Conservation (phyloP, 2,888 invertebrate genomes). For the Cistogaster globosa region DNA sequence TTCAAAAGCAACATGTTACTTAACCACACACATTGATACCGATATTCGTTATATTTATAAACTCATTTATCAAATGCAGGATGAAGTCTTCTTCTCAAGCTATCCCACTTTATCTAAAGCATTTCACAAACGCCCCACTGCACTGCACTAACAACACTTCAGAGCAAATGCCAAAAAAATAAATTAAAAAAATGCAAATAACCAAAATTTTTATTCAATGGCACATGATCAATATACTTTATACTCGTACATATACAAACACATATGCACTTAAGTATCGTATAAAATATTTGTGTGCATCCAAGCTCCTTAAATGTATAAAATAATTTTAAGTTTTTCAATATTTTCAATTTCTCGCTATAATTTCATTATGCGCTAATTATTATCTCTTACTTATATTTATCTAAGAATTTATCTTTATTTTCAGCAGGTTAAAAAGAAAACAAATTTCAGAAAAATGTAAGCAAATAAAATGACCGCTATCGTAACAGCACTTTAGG, state of each 20-base stretch:
- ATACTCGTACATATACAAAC: slow-evolving; percentile 36
- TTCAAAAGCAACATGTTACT: slow-evolving; percentile 36
- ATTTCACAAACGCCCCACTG: slow-evolving; percentile 58
- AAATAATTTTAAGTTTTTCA: slow-evolving; percentile 39
- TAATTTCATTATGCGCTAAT: slow-evolving; percentile 45
- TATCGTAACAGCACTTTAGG: slow-evolving; percentile 58
- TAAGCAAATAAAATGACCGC: slow-evolving; percentile 50
- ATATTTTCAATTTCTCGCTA: slow-evolving; percentile 19
- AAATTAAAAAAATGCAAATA: slow-evolving; percentile 29
- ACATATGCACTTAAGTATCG: slow-evolving; percentile 26
- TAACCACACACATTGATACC: slow-evolving; percentile 40
- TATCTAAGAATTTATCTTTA: slow-evolving; percentile 54
- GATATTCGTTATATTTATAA: slow-evolving; percentile 19
- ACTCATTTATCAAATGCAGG: slow-evolving; percentile 45
- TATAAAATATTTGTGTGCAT: slow-evolving; percentile 38
- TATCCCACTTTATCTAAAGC: slow-evolving; percentile 51
- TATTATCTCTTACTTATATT: slow-evolving; percentile 37
- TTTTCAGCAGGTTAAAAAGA: slow-evolving; percentile 57
- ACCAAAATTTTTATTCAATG: slow-evolving; percentile 11
- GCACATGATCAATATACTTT: slow-evolving; percentile 39
- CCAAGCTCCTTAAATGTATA: slow-evolving; percentile 65
- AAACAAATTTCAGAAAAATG: slow-evolving; percentile 41
- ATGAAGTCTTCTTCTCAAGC: slow-evolving; percentile 26
- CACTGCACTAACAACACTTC: slow-evolving; percentile 63
- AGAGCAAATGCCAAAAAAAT: slow-evolving; percentile 18